Percentiles rank a stretch among this genome's conserved stretches.
phyloP scores from a whole-genome alignment of 2,113 vertebrate genomes.

The Trichechus manatus region DNA sequence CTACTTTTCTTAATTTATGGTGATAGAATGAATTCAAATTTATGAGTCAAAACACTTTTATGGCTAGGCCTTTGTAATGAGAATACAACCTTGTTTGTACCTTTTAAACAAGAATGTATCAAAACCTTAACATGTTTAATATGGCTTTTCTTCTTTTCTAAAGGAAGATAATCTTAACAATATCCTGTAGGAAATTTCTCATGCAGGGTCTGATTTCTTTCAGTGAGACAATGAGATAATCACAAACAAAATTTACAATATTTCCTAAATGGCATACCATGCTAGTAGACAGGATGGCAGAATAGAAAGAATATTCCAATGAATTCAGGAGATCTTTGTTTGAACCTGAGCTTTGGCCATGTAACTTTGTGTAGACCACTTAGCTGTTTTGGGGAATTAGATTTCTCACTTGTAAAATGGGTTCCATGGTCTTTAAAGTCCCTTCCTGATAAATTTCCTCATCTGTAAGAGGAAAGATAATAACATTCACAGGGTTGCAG shows the following conservation, averaged over 20 bases:
- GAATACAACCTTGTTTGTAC: conserved; percentile 51
- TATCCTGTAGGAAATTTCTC: conserved; percentile 35
- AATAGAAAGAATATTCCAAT: not conserved
- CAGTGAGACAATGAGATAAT: not conserved
- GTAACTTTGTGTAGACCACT: not conserved
- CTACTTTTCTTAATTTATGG: conserved; percentile 25
- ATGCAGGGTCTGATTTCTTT: not conserved
- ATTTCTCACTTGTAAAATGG: conserved; percentile 37
- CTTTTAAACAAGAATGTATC: conserved; percentile 35
- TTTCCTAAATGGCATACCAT: not conserved
- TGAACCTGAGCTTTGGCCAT: not conserved
- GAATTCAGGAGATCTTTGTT: not conserved
- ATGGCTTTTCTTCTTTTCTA: not conserved
- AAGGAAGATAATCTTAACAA: not conserved
- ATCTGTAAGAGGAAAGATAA: not conserved
- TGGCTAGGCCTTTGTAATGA: not conserved
- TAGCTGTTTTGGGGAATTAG: not conserved
- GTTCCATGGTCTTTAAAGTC: not conserved
- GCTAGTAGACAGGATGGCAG: not conserved
- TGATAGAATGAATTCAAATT: conserved; percentile 39
- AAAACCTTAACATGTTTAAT: conserved; percentile 17
- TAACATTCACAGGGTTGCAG: not conserved
- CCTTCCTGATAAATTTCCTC: not conserved
- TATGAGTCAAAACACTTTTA: conserved; percentile 19
- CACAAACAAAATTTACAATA: not conserved